Conservation (phyloP, 2,888 invertebrate species). For the Cepaea hortensis region DNA sequence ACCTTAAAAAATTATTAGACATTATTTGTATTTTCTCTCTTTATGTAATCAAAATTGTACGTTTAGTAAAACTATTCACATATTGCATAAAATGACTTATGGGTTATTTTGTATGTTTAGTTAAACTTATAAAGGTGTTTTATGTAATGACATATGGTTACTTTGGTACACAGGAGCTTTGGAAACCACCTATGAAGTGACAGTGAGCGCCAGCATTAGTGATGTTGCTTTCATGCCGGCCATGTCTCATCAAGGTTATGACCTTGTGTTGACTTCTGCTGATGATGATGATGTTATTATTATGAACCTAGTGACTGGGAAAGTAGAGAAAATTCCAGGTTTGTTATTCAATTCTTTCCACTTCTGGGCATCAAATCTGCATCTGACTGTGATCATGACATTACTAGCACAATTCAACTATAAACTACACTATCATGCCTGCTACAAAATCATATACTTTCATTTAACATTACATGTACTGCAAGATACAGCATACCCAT, state of each 20-base stretch:
- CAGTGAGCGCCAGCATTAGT: conserved; percentile 85
- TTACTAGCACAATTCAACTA: too few species aligned
- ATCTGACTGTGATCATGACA: too few species aligned
- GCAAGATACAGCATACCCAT: too few species aligned
- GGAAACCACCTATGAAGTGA: conserved; percentile 84
- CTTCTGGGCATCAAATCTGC: not conserved
- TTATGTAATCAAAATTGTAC: too few species aligned
- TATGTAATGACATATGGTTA: not conserved
- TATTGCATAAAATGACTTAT: not conserved
- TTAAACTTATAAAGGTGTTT: not conserved
- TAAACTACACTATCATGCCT: too few species aligned
- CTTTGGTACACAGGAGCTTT: conserved; percentile 77
- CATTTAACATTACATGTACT: too few species aligned
- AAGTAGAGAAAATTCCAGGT: conserved; percentile 87
- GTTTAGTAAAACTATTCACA: too few species aligned
- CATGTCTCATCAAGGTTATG: conserved; percentile 84
- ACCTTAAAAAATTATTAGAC: not conserved
- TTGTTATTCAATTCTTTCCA: not conserved
- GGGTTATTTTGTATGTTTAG: not conserved
- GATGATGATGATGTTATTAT: conserved; percentile 85
- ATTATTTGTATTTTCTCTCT: not conserved
- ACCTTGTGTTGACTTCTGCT: conserved; percentile 84
- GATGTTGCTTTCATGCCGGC: conserved; percentile 86
- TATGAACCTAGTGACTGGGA: conserved; percentile 81
- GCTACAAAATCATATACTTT: too few species aligned